Evolutionary conservation across 2,888 invertebrate genomes (phyloP), one percentile per base, ranked within the genome.

Genomic region (Drosophila multiciliata): DNA sequence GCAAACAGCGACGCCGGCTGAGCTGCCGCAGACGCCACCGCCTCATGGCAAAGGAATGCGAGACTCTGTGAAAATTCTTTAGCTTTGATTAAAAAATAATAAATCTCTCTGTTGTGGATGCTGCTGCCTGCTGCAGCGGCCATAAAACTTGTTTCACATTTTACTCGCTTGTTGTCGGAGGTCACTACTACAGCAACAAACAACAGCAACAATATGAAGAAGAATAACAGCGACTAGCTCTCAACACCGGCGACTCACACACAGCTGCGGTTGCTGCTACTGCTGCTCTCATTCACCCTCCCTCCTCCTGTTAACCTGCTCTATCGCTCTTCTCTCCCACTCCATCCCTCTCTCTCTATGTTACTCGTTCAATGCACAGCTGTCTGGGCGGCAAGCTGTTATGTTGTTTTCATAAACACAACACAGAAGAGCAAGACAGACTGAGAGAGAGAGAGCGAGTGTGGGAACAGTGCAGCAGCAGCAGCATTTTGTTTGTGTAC

Each of bases 31-130:
- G 36, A 62, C 50, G 50, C 36, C 26, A 33, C 64, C 48, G 66
- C 73, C 71, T 82, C 82, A 80, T 70, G 62, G 52, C 73, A 71
- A 70, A 71, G 83, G 88, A 90, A 87, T 89, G 84, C 71, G 57
- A 80, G 65, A 48, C 80, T 62, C 55, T 74, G 69, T 74, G 48
- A 45, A 74, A 82, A 85, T 78, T 80, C 75, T 80, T 66, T 55
- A 60, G 61, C 85, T 87, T 83, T 85, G 80, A 84, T 85, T 87
- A 87, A 87, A 82, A 89, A 78, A 73, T 80, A 75, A 85, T 85
- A 89, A 85, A 89, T 89, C 83, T 75, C 65, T 75, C 60, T 74
- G 64, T 76, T 76, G 62, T 63, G 57, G 60, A 33, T 69, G 81
- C 36, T 36, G 66, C 58, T 17, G 65, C 73, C 12, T 32, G 63